Evolutionary conservation across 2,888 invertebrate species (phyloP).

Genomic region (Macrophya alboannulata): DNA sequence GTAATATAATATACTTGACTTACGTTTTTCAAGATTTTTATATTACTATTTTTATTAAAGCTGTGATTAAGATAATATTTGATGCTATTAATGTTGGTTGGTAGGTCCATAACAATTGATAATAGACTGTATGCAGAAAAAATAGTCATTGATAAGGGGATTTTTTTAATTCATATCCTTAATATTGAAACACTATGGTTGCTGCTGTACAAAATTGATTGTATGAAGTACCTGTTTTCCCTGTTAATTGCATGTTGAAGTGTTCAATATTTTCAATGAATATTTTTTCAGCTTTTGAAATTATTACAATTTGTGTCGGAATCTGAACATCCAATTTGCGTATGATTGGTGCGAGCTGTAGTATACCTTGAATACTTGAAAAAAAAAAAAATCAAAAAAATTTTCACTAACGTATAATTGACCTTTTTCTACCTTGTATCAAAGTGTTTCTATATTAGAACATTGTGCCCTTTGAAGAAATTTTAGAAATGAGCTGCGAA

Average conservation of each 20-base stretch:
- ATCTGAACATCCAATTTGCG: not conserved
- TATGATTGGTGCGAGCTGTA: not conserved
- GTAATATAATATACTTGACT: not conserved
- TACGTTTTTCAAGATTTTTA: constrained; percentile 4
- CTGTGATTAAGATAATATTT: constrained; percentile 22
- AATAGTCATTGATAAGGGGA: constrained; percentile 34
- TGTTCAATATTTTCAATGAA: constrained; percentile 5
- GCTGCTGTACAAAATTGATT: constrained; percentile 8
- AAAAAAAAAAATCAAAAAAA: not conserved
- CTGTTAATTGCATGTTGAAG: not conserved
- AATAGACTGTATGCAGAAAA: constrained; percentile 25
- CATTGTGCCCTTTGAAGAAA: constrained; percentile 24
- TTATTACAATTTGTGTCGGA: not conserved
- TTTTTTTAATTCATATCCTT: constrained; percentile 10
- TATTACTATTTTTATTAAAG: not conserved
- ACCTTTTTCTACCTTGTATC: constrained; percentile 42
- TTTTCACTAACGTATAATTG: constrained; percentile 29
- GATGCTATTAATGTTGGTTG: constrained; percentile 45
- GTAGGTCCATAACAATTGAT: constrained; percentile 17
- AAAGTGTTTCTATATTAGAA: constrained; percentile 28
- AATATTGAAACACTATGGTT: not conserved
- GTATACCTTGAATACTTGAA: not conserved
- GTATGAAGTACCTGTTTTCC: constrained; percentile 31
- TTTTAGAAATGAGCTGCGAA: constrained; percentile 46
- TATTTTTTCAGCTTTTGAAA: not conserved